Evolutionary conservation across 1,140 invertebrate species (phyloP), one percentile per base, ranked within the genome.

Genomic region (Sitophilus oryzae): DNA sequence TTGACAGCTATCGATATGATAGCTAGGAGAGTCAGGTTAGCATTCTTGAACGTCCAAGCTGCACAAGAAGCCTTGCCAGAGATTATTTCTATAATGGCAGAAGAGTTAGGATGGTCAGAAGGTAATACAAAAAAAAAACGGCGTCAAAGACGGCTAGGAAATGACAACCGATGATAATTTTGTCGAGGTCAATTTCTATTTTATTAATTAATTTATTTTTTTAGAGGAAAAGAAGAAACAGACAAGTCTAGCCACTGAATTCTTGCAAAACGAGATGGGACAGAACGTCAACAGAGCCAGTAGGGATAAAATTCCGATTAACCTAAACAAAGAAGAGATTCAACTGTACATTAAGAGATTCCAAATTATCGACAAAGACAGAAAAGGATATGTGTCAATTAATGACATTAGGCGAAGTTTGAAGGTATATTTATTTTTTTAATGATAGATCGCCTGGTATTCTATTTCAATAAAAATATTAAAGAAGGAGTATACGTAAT

Each of bases 311-410:
- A 85, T 94, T 56, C 89, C 90, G 0, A 89, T 97, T 62, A 96
- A 96, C 74, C 81, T 99, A 15, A 95, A 85, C 22, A 91, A 92
- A 69, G 89, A 96, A 44, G 96, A 99, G 74, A 92, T 97, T 61
- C 87, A 93, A 67, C 77, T 86, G 2, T 97, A 96, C 70, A 93
- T 94, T 56, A 93, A 94, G 67, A 81, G 93, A 44, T 99, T 99
- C 82, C 86, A 95, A 67, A 82, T 90, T 55, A 86, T 99, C 52
- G 96, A 99, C 75, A 86, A 86, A 62, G 96, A 97, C 68, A 85
- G 87, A 63, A 99, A 99, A 72, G 96, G 96, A 62, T 98, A 93
- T 67, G 94, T 99, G 38, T 97, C 94, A 23, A 89, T 98, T 54
- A 97, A 96, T 71, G 96, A 99, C 73, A 91, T 99, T 53, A 79